Conservation (phyloP, 2,113 vertebrate species). For the Pongo pygmaeus region DNA sequence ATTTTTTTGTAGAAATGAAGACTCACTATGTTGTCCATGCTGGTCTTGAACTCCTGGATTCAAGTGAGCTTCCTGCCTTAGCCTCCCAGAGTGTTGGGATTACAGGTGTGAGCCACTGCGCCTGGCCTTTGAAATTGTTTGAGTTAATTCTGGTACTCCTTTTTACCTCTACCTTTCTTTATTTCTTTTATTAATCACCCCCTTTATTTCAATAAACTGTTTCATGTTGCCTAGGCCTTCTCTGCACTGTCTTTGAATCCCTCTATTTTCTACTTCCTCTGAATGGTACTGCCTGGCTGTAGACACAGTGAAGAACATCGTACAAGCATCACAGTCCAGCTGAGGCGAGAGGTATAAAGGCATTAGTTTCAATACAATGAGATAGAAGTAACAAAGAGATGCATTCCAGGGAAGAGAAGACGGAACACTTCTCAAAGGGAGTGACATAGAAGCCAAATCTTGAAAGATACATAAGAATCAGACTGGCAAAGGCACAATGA, state of each 20-base stretch:
- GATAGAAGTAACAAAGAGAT: background rate
- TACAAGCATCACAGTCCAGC: background rate
- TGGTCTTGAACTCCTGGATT: too few species aligned
- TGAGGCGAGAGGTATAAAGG: background rate
- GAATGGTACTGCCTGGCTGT: background rate
- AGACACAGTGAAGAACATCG: background rate
- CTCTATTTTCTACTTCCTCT: background rate
- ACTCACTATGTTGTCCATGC: too few species aligned
- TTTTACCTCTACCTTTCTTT: background rate
- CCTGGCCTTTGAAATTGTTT: background rate
- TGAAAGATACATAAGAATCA: background rate
- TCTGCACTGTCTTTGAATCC: background rate
- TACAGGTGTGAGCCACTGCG: too few species aligned
- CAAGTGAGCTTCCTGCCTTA: too few species aligned
- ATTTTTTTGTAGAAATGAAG: too few species aligned
- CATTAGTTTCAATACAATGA: background rate
- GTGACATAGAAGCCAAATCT: background rate
- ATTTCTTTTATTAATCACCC: background rate
- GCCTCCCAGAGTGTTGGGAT: too few species aligned
- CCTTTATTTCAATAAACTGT: background rate
- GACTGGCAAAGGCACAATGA: background rate
- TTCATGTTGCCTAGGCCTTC: background rate
- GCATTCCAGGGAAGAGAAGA: background rate
- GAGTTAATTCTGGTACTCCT: background rate
- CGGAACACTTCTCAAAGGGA: background rate